These are phyloP conservation scores for Aspidiotus rigidus DNA, from an alignment of 2,888 invertebrate species.

Conservation along the genomic window DNA sequence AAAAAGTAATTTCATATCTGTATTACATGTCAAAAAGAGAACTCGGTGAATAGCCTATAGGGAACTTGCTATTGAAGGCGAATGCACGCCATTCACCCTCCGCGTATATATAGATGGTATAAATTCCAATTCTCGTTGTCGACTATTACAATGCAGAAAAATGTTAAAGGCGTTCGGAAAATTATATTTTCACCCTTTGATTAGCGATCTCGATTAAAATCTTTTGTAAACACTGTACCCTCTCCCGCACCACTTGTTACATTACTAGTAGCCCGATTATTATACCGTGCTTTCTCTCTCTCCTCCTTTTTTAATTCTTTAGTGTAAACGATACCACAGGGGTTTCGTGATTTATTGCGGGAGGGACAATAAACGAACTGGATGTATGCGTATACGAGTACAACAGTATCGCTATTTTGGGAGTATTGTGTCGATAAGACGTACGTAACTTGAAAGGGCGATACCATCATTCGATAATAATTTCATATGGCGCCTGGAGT, in stretches of 20 bases:
- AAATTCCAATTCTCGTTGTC: constrained; percentile 5
- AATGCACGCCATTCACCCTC: background rate
- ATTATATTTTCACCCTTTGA: constrained; percentile 30
- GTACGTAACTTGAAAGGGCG: constrained; percentile 6
- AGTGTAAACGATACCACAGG: constrained; percentile 30
- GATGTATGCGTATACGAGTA: background rate
- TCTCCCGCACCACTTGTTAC: background rate
- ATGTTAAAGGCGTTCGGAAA: constrained; percentile 11
- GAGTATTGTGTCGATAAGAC: constrained; percentile 6
- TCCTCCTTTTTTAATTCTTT: constrained; percentile 6
- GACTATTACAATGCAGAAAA: constrained; percentile 3
- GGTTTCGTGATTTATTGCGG: constrained; percentile 31
- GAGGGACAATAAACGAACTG: constrained; percentile 26
- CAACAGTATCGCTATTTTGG: constrained; percentile 28
- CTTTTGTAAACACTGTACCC: constrained; percentile 6
- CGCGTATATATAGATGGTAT: background rate
- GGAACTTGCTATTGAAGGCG: no score
- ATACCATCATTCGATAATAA: constrained; percentile 19
- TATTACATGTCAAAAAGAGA: no score
- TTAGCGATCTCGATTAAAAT: constrained; percentile 23
- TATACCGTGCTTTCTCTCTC: background rate
- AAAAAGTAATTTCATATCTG: no score
- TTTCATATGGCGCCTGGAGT: constrained; percentile 29
- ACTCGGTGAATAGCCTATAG: no score
- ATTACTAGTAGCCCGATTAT: background rate